Percentiles rank a stretch among this genome's conserved stretches.
These are phyloP conservation scores for Rhagoletis zephyria DNA, from an alignment of 1,140 invertebrate species.

Conservation along the genomic window DNA sequence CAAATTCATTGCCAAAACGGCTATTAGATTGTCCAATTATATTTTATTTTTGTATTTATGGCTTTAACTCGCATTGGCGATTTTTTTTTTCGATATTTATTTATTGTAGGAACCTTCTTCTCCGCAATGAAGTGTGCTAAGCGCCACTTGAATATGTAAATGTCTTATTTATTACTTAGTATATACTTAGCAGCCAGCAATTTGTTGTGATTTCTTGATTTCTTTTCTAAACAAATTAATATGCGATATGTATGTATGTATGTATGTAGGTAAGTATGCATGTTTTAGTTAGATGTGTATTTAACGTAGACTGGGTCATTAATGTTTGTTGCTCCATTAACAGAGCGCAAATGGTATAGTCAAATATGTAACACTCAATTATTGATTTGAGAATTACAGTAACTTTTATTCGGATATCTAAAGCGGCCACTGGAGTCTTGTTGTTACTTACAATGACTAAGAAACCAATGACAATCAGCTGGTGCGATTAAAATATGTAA, in stretches of 20 bases:
- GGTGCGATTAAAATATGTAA: too few species aligned
- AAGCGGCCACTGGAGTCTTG: too few species aligned
- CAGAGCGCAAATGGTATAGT: neutral
- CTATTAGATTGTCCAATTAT: neutral
- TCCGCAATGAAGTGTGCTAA: neutral
- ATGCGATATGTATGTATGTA: neutral
- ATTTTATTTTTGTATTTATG: neutral
- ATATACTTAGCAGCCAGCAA: neutral
- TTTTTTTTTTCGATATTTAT: neutral
- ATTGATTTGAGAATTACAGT: too few species aligned
- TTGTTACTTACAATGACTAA: too few species aligned
- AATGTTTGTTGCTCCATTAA: neutral
- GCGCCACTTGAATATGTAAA: neutral
- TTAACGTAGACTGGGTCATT: neutral
- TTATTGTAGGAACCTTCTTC: neutral
- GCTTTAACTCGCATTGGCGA: neutral
- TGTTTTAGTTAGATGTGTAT: neutral
- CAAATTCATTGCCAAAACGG: constrained; percentile 29
- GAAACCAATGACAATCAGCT: too few species aligned
- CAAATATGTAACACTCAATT: too few species aligned
- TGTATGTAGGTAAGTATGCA: too few species aligned
- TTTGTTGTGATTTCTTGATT: constrained; percentile 2
- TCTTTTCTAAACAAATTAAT: constrained; percentile 6
- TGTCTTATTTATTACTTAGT: neutral
- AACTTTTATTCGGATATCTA: too few species aligned